Evolutionary conservation across 2,797 vertebrate species (phyloP), one percentile per base, ranked within the genome.

Genomic region (Streptopelia turtur): DNA sequence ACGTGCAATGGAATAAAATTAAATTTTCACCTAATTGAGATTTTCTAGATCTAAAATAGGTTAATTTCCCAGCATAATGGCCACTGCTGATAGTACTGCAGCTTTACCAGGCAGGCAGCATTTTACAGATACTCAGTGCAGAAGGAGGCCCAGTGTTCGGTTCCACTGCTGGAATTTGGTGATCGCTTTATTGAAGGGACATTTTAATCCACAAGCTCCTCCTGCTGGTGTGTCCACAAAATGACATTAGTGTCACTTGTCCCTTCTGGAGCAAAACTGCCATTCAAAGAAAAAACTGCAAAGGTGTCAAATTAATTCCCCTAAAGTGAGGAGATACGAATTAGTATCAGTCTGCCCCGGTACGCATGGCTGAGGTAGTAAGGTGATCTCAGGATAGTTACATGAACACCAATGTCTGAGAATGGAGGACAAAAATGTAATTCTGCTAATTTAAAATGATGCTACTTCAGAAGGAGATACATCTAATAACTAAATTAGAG

Each of bases 161-260:
- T 13, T 33, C 60, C 57, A 92, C 83, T 77, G 68, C 63, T 68
- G 1, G 28, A 50, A 92, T 65, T 37, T 64, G 53, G 66, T 47
- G 86, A 70, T 50, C 76, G 83, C 77, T 60, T 56, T 33, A 77
- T 30, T 57, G 43, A 57, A 94, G 87, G 74, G 31, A 77, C 75
- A 90, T 83, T 84, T 93, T 76, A 94, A 96, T 94, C 64, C 95
- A 86, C 89, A 95, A 89, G 96, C 96, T 96, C 97, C 95, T 97
- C 96, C 96, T 97, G 96, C 95, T 97, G 96, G 95, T 66, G 53
- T 4, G 37, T 79, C 78, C 83, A 71, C 72, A 78, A 83, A 87
- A 95, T 35, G 37, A 81, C 94, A 91, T 55, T n/a, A 55, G 49
- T 11, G 52, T 41, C 49, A 41, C 28, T 50, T 71, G 11, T 55